Base-by-base conservation (phyloP, 2,113 vertebrate species). In the Cettia cetti region DNA sequence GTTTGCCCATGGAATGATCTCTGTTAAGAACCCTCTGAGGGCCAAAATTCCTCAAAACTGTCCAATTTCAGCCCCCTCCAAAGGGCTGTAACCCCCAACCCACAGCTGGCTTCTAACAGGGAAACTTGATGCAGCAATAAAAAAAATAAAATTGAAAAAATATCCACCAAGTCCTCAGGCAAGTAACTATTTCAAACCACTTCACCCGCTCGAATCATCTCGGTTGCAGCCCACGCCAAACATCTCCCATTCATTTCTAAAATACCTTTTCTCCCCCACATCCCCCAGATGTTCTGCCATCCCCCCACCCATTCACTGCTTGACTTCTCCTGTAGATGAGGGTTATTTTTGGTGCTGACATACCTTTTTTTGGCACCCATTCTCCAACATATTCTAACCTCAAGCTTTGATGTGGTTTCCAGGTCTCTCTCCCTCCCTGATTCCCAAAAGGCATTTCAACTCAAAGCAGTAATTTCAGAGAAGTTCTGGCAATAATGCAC, bases 401-500 rank as follows among this genome's bases (percentile, higher is more conserved):
- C 96, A 94, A 54, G 95, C 96, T 97, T 95, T 98, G 95, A 92
- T 97, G 92, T 94, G 96, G 92, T 65, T 94, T 95, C 94, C 97
- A 98, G 91, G 88, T 78, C 93, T 96, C 63, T 23, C 52, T 88
- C 63, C 72, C 93, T 64, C 76, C 40, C 70, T 9, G 15, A 47
- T 83, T 97, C 97, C 95, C 96, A 92, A 89, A 95, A 26, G 94
- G 92, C 90, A 88, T 89, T 97, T 97, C 94, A 97, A 66, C 90
- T 93, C 96, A 93, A 96, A 97, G 96, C 92, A 96, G 47, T 92
- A 78, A 96, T 91, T 97, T 90, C 91, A 96, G 89, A 14, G 71
- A 92, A 93, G 74, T 78, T 90, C 90, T 75, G 92, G 82, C 88
- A 86, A 92, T 68, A 91, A 18, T 42, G 64, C 63, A 72, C 47